Percentiles rank a stretch among this genome's conserved stretches.
Evolutionary conservation across 2,113 vertebrate species (phyloP).

Genomic region (Odontesthes bonariensis): DNA sequence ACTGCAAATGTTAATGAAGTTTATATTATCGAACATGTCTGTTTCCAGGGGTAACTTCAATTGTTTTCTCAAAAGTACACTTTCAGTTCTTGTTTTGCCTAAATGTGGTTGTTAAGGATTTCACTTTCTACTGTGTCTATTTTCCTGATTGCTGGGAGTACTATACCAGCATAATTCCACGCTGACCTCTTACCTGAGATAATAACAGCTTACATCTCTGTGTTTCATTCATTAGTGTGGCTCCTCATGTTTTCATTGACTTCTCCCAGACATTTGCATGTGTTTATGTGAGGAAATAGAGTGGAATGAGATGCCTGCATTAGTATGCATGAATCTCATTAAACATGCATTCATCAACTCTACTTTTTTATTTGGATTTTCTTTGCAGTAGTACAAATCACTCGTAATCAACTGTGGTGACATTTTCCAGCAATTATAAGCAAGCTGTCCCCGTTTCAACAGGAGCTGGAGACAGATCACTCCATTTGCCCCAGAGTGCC

Average conservation of each 20-base stretch:
- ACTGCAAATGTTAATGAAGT: too few species aligned
- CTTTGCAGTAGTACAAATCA: conserved; percentile 77
- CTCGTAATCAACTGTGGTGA: conserved; percentile 82
- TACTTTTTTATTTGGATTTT: conserved; percentile 70
- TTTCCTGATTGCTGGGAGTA: conserved; percentile 17
- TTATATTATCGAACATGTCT: too few species aligned
- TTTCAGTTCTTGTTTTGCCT: not conserved
- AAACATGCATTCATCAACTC: conserved; percentile 79
- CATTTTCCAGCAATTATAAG: conserved; percentile 81
- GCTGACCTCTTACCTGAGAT: conserved; percentile 39
- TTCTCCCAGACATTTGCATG: conserved; percentile 68
- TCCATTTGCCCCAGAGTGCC: conserved; percentile 49
- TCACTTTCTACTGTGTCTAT: not conserved
- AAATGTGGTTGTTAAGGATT: not conserved
- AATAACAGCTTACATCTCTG: conserved; percentile 35
- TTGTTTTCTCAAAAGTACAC: too few species aligned
- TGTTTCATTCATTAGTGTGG: conserved; percentile 44
- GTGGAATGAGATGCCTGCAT: conserved; percentile 63
- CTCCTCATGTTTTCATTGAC: conserved; percentile 46
- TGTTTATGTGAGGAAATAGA: conserved; percentile 73
- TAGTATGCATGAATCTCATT: conserved; percentile 78
- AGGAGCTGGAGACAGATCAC: conserved; percentile 52
- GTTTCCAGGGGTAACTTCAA: too few species aligned
- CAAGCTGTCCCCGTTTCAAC: conserved; percentile 66
- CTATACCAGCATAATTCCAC: conserved; percentile 6